These are phyloP conservation scores for Caiman crocodilus DNA, from an alignment of 2,797 vertebrate genomes.

Conservation along the genomic window DNA sequence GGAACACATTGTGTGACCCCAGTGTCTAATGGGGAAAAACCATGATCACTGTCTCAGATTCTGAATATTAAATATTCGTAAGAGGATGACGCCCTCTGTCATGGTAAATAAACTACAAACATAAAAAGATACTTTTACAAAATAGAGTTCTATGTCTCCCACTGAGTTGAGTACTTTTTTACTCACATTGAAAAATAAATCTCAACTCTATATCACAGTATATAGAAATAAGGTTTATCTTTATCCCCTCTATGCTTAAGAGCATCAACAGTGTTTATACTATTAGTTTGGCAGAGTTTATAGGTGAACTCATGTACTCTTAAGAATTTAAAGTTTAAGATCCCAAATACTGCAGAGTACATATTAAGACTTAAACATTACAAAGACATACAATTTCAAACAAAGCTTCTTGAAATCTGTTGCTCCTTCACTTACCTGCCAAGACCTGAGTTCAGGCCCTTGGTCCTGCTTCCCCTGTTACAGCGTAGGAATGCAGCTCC, in stretches of 20 bases:
- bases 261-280: neutral
- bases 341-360: slow-evolving; percentile 61
- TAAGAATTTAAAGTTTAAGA: slow-evolving; percentile 36
- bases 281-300: slow-evolving; percentile 2
- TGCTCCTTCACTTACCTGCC: slow-evolving; percentile 77
- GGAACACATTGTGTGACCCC: neutral
- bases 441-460: slow-evolving; percentile 79
- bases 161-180: slow-evolving; percentile 11
- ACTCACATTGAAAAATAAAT: slow-evolving; percentile 5
- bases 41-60: neutral
- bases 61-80: neutral
- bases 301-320: slow-evolving; percentile 15
- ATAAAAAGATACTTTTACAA: neutral
- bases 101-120: neutral
- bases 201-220: neutral
- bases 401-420: slow-evolving; percentile 56
- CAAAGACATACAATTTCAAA: slow-evolving; percentile 69
- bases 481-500: slow-evolving; percentile 78
- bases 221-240: neutral
- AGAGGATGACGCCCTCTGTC: neutral
- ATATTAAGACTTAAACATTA: slow-evolving; percentile 75
- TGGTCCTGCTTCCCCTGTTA: slow-evolving; percentile 78
- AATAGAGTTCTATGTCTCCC: slow-evolving; percentile 7
- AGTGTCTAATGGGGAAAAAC: neutral
- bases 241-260: neutral